Evolutionary conservation across 1,140 invertebrate species (phyloP).

Genomic region (Drosophila biarmipes): DNA sequence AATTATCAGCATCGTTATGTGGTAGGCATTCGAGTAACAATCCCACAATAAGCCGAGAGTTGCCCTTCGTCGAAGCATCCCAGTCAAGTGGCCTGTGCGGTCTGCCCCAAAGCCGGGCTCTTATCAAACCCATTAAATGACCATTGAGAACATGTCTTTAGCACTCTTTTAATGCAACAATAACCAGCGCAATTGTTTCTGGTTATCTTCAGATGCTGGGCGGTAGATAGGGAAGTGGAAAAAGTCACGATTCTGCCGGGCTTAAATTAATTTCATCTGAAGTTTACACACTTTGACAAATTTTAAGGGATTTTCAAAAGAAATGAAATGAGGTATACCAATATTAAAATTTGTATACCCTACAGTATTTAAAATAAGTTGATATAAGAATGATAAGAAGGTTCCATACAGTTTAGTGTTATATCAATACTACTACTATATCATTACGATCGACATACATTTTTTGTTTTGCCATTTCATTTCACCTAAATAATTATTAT

Average conservation of each 20-base stretch:
- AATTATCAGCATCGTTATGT: slow-evolving; percentile 78
- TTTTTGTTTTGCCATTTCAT: too few species aligned
- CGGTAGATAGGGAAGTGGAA: background rate
- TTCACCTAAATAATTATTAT: too few species aligned
- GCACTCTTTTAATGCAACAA: slow-evolving; percentile 55
- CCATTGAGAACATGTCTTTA: slow-evolving; percentile 59
- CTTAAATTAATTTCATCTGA: background rate
- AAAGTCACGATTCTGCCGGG: background rate
- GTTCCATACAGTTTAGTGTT: too few species aligned
- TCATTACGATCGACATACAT: too few species aligned
- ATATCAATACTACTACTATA: too few species aligned
- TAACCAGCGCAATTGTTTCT: slow-evolving; percentile 25
- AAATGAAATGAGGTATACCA: too few species aligned
- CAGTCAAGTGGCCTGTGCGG: slow-evolving; percentile 67
- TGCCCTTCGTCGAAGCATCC: background rate
- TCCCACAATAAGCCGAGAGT: slow-evolving; percentile 38
- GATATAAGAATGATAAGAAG: too few species aligned
- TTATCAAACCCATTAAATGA: slow-evolving; percentile 56
- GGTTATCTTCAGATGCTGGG: slow-evolving; percentile 15
- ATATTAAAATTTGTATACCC: too few species aligned
- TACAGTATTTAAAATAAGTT: too few species aligned
- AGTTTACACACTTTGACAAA: background rate
- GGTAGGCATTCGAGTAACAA: slow-evolving; percentile 57
- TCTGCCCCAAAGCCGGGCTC: slow-evolving; percentile 18
- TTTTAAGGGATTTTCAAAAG: background rate